Evolutionary conservation across 1,140 invertebrate genomes (phyloP).

Genomic region (Grapholita molesta): DNA sequence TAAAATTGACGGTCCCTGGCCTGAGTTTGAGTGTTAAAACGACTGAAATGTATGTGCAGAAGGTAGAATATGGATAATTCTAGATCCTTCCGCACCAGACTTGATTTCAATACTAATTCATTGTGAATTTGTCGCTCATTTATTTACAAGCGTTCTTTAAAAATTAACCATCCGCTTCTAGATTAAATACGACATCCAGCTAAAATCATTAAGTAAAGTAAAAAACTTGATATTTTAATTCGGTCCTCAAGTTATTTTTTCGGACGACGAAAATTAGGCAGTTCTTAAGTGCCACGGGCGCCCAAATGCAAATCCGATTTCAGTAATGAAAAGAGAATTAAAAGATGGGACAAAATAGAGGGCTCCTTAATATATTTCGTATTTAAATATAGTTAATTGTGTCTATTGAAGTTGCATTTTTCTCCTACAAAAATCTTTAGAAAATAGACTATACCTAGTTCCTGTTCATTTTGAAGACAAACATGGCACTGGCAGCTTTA

Average conservation of each 20-base stretch:
- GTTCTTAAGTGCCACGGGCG: conserved; percentile 49
- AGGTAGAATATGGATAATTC: too few species aligned
- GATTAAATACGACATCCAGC: conserved; percentile 30
- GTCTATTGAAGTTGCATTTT: too few species aligned
- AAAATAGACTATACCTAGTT: too few species aligned
- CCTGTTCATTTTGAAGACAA: too few species aligned
- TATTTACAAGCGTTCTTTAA: background rate
- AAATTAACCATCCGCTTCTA: conserved; percentile 8
- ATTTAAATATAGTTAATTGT: background rate
- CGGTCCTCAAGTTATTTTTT: conserved; percentile 37
- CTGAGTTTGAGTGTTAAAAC: too few species aligned
- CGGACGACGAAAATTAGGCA: conserved; percentile 47
- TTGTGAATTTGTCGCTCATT: background rate
- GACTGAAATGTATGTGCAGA: too few species aligned
- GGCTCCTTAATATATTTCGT: background rate
- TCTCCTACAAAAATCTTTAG: too few species aligned
- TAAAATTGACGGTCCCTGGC: too few species aligned
- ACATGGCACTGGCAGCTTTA: too few species aligned
- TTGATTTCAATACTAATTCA: background rate
- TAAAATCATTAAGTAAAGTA: conserved; percentile 22
- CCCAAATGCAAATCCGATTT: conserved; percentile 59
- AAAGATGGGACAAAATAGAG: conserved; percentile 50
- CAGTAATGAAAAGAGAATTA: conserved; percentile 61
- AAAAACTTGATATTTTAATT: conserved; percentile 34
- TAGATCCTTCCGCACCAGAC: too few species aligned